Conservation (phyloP, 2,888 invertebrate genomes). For the Yponomeuta evonymella region DNA sequence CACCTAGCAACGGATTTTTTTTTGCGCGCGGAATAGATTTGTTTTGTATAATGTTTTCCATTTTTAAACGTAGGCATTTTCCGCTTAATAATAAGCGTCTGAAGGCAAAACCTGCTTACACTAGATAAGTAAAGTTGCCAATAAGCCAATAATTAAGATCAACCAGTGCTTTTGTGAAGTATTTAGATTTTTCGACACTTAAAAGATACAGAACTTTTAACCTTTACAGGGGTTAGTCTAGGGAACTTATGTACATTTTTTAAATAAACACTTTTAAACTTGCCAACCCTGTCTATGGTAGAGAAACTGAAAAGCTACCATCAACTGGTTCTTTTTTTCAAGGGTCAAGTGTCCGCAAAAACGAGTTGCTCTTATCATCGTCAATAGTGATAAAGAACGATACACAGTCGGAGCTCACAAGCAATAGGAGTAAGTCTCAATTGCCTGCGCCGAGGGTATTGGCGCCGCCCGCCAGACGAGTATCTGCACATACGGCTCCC, state of each 20-base stretch:
- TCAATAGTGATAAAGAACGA: constrained; percentile 84
- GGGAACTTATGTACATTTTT: background rate
- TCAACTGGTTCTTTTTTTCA: constrained; percentile 6
- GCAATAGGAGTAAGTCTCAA: constrained; percentile 64
- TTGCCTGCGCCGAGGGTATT: constrained; percentile 52
- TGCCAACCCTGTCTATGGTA: no score
- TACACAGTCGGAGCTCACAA: constrained; percentile 82
- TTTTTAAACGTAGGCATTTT: no score
- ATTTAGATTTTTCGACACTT: background rate
- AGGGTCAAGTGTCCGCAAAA: constrained; percentile 72
- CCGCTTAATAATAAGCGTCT: no score
- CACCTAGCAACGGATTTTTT: no score
- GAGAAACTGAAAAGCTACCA: no score
- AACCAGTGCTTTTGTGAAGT: no score
- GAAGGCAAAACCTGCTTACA: no score
- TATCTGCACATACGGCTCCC: constrained; percentile 61
- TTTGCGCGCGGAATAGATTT: no score
- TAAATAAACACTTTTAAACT: background rate
- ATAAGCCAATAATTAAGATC: no score
- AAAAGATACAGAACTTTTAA: background rate
- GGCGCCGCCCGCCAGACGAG: constrained; percentile 49
- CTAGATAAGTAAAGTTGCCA: no score
- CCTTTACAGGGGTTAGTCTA: background rate
- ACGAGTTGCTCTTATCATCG: constrained; percentile 77
- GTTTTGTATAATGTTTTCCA: no score